Base-by-base conservation (phyloP, 1,140 invertebrate species). In the Drosophila jambulina region DNA sequence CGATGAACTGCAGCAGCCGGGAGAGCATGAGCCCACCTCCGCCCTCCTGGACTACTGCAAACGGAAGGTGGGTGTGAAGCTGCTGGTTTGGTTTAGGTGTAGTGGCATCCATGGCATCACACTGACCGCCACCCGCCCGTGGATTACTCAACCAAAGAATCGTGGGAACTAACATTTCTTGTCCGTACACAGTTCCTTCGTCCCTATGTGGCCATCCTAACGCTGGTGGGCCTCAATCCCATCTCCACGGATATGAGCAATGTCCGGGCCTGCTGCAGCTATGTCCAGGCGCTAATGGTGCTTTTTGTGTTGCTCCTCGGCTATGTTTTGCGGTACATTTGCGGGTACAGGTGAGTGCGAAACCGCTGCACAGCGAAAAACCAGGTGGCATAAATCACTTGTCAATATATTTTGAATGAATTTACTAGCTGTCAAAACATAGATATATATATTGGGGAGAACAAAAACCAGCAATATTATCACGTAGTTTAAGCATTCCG, bases 21-120 rank as follows among this genome's bases (percentile, higher is more conserved):
- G 85, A 60, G 95, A 96, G 61, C 94, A 94, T 58, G 94, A 96
- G 83, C 96, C 95, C 78, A 96, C 96, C 58, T 96, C 96, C 4
- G 95, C 96, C 32, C 94, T 97, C 67, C 93, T 97, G 90, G 94
- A 95, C 90, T 96, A 96, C 80, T 97, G 96, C 92, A 96, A 97
- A 93, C 95, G 95, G 45, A 96, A 96, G 93, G 94, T 95, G 81
- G 78, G 78, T 63, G 21, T 19, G 12, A 51, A 29, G 6, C 13
- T 43, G 46, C 21, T 23, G 34, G 32, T 4, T 36, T 23, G 27
- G 17, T 51, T 15, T 64, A 38, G 51, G 36, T 49, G 61, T 65
- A 15, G 43, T 17, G 7, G 21, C 43, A 21, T 23, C 12, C 12
- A 45, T 23, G 43, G 43, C 45, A 46, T 46, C 21, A 46, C 13